phyloP scores from a whole-genome alignment of 2,888 invertebrate genomes.

The Cinara cedri region DNA sequence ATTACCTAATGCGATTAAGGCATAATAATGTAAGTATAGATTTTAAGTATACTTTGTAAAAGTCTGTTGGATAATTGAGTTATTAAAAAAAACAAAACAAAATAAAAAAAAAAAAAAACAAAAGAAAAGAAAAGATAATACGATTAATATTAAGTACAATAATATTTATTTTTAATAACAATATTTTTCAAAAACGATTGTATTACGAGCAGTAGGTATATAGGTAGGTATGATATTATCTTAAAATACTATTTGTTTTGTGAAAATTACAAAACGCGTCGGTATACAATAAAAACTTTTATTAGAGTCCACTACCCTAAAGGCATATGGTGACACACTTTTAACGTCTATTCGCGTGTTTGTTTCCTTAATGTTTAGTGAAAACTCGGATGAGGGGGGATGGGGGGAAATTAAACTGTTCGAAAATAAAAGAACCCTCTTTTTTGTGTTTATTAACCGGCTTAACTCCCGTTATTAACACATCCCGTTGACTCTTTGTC shows the following conservation, averaged over 20 bases:
- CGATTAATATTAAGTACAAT: background rate
- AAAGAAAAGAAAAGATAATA: background rate
- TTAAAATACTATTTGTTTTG: slow-evolving; percentile 21
- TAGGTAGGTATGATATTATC: background rate
- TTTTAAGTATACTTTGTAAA: background rate
- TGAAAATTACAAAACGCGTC: slow-evolving; percentile 7
- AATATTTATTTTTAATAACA: slow-evolving; percentile 17
- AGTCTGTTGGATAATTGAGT: slow-evolving; percentile 14
- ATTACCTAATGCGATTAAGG: background rate
- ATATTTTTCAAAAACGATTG: slow-evolving; percentile 14
- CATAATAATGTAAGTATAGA: background rate
- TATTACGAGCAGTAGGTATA: background rate
- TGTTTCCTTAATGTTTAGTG: slow-evolving; percentile 37
- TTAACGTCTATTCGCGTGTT: slow-evolving; percentile 31
- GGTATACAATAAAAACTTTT: slow-evolving; percentile 30
- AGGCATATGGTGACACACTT: slow-evolving; percentile 47
- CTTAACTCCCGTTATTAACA: slow-evolving; percentile 56
- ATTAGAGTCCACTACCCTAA: slow-evolving; percentile 4
- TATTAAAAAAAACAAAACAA: background rate
- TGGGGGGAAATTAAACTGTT: slow-evolving; percentile 52
- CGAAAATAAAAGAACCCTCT: slow-evolving; percentile 53
- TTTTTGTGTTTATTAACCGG: slow-evolving; percentile 55
- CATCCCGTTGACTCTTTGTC: slow-evolving; percentile 56
- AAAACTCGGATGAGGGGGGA: background rate
- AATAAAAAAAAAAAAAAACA: background rate